phyloP scores from a whole-genome alignment of 2,797 vertebrate species.

The Hydrocynus forskahlii region DNA sequence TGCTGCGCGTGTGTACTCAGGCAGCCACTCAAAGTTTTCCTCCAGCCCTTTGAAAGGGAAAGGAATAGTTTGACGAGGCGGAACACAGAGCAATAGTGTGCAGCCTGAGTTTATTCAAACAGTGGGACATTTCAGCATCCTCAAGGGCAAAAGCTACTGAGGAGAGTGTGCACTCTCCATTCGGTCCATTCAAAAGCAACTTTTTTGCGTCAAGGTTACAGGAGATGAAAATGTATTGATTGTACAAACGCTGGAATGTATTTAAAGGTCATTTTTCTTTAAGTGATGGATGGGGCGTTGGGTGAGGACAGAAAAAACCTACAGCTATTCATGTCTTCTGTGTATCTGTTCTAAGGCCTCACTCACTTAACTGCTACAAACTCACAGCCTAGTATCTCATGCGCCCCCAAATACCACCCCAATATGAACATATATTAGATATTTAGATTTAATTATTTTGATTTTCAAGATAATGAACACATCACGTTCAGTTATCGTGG shows the following conservation, averaged over 20 bases:
- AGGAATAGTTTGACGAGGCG: constrained; percentile 39
- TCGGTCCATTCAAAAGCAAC: constrained; percentile 13
- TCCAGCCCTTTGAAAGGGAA: constrained; percentile 28
- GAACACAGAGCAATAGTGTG: constrained; percentile 37
- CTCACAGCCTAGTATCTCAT: too few relatives aligned
- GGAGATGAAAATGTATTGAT: constrained; percentile 25
- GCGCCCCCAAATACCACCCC: too few relatives aligned
- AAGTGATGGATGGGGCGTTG: constrained; percentile 2
- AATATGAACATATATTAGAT: too few relatives aligned
- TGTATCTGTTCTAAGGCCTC: not conserved
- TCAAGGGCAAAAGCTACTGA: constrained; percentile 25
- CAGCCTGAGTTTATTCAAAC: constrained; percentile 25
- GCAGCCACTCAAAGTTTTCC: constrained; percentile 48
- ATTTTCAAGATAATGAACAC: too few relatives aligned
- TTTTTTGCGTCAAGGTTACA: constrained; percentile 22
- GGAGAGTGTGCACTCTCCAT: not conserved
- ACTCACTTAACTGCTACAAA: too few relatives aligned
- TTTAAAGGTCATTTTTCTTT: not conserved
- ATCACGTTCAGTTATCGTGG: too few relatives aligned
- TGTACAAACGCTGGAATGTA: constrained; percentile 2
- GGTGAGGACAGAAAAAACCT: not conserved
- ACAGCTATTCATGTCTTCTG: not conserved
- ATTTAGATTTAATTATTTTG: too few relatives aligned
- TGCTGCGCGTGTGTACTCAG: constrained; percentile 35
- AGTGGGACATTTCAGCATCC: constrained; percentile 1